Evolutionary conservation across 2,888 invertebrate genomes (phyloP), one percentile per base, ranked within the genome.

Genomic region (Drosophila anomelani): DNA sequence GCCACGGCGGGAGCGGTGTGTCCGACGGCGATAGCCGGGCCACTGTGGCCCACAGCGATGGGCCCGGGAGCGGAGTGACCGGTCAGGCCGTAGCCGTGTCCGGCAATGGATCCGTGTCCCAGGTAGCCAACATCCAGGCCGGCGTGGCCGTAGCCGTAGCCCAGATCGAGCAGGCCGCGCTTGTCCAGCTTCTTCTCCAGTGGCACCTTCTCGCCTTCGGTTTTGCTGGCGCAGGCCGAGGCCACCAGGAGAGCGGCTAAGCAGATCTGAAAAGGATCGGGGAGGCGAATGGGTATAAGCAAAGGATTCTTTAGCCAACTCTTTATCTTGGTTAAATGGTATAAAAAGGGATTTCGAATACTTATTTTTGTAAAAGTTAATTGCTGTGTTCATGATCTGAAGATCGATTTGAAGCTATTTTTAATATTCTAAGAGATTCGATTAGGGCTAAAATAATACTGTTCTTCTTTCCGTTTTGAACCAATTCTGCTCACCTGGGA

Each of bases 101-200:
- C 93, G 38, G 79, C 81, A 90, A 94, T 93, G 26, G 94, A 94
- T 9, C 94, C 94, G 38, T 95, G 95, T 60, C 95, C 96, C 83
- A 96, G 93, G 91, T 95, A 95, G 56, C 96, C 96, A 77, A 96
- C 92, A 90, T 96, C 96, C 77, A 96, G 94, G 79, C 96, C 96
- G 87, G 95, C 94, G 90, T 95, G 94, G 71, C 96, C 96, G 92
- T 96, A 96, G 61, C 96, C 96, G 87, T 96, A 96, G 83, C 96
- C 96, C 90, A 96, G 94, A 91, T 95, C 95, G 70, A 96, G 93
- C 84, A 96, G 94, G 80, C 96, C 96, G 83, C 96, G 95, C 93
- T 97, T 96, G 93, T 96, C 96, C 92, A 96, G 94, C 92, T 96
- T 96, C 94, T 96, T 96, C 77, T 95, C 95, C 80, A 94, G 92